Evolutionary conservation across 2,113 vertebrate species (phyloP).

Genomic region (Podarcis raffonei): DNA sequence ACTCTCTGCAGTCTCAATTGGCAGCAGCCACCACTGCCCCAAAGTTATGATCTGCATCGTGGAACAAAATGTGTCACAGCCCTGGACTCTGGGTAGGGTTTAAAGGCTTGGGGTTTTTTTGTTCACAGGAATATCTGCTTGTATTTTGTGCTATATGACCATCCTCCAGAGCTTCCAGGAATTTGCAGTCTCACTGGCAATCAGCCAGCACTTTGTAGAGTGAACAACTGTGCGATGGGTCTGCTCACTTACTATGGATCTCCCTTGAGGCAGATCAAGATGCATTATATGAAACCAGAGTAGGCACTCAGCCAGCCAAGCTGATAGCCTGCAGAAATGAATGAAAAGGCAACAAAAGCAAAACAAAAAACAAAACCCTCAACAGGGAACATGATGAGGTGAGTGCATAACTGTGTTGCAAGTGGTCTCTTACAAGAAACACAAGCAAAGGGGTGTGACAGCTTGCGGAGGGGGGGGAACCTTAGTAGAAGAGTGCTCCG

Average conservation of each 20-base stretch:
- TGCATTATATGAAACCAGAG: not conserved
- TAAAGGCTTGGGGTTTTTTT: not conserved
- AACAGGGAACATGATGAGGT: constrained; percentile 17
- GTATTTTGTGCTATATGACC: not conserved
- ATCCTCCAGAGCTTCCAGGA: not conserved
- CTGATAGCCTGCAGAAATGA: constrained; percentile 9
- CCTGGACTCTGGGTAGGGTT: not conserved
- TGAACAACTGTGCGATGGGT: not conserved
- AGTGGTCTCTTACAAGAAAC: constrained; percentile 27
- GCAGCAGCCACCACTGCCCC: too few relatives aligned
- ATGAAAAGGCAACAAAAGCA: not conserved
- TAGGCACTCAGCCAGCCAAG: constrained; percentile 12
- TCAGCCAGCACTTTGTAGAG: not conserved
- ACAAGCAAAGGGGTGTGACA: not conserved
- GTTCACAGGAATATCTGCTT: not conserved
- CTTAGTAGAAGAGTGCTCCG: not conserved
- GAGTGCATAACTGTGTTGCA: constrained; percentile 13
- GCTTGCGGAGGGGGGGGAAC: not conserved
- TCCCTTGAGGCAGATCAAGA: not conserved
- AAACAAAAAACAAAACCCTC: not conserved
- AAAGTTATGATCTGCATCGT: too few relatives aligned
- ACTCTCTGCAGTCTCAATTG: too few relatives aligned
- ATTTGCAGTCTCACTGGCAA: not conserved
- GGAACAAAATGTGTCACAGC: not conserved
- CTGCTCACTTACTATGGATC: not conserved